Percentiles rank a stretch among this genome's conserved stretches.
These are phyloP conservation scores for Crepidodera aurea DNA, from an alignment of 2,888 invertebrate genomes.

Conservation along the genomic window DNA sequence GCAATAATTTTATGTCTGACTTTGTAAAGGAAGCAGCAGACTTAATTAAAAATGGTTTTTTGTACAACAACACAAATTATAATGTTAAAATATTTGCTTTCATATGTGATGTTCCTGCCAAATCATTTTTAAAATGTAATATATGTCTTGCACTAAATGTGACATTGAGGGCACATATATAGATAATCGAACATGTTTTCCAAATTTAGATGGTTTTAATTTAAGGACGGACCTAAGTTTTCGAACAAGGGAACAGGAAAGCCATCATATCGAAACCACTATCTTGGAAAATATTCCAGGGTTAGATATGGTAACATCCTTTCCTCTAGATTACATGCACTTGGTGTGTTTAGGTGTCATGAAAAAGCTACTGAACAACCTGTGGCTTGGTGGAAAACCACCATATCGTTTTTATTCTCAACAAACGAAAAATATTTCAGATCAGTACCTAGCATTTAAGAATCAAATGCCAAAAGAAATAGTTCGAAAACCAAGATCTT, in stretches of 20 bases:
- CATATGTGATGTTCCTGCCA: conserved; percentile 16
- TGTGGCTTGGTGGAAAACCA: conserved; percentile 9
- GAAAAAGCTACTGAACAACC: conserved; percentile 8
- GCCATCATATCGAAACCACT: conserved; percentile 11
- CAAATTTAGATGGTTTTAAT: background rate
- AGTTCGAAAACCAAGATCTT: background rate
- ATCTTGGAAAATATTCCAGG: conserved; percentile 9
- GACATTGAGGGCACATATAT: background rate
- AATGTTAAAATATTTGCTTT: conserved; percentile 16
- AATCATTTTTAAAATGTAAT: conserved; percentile 5
- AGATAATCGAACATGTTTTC: conserved; percentile 8
- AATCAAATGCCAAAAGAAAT: background rate
- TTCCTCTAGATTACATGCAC: background rate
- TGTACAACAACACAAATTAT: background rate
- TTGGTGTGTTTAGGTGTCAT: background rate
- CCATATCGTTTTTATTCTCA: background rate
- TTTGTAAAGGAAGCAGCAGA: conserved; percentile 13
- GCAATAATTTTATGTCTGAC: conserved; percentile 10
- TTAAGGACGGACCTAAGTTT: conserved; percentile 8
- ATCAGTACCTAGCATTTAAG: background rate
- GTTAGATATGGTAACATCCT: conserved; percentile 10
- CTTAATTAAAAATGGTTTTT: conserved; percentile 6
- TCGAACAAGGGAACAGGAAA: background rate
- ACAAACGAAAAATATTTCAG: background rate
- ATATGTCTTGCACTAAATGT: conserved; percentile 14